Conservation (phyloP, 1,140 invertebrate species). For the Drosophila biarmipes region DNA sequence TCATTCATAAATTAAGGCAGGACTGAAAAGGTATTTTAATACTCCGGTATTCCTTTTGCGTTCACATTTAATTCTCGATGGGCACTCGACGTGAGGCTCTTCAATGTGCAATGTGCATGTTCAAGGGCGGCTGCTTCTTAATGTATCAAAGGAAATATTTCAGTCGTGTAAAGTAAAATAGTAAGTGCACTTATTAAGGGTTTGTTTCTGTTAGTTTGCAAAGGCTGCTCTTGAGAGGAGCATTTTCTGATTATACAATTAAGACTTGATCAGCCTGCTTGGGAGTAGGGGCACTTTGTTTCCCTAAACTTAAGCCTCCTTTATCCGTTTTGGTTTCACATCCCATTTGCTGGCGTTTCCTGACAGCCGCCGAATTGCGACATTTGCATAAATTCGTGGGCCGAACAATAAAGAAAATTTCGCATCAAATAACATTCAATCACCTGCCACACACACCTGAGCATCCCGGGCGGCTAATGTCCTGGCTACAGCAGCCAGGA, state of each 20-base stretch:
- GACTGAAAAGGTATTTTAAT: neutral
- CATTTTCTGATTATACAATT: neutral
- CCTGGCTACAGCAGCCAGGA: conserved; percentile 11
- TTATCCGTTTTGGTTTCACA: conserved; percentile 16
- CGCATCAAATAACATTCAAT: conserved; percentile 75
- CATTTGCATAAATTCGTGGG: conserved; percentile 62
- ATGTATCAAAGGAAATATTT: conserved; percentile 11
- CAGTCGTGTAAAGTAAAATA: conserved; percentile 15
- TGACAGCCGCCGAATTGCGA: conserved; percentile 48
- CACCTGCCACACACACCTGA: conserved; percentile 40
- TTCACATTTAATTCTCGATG: conserved; percentile 10
- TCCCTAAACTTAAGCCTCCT: neutral
- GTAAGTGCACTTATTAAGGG: neutral
- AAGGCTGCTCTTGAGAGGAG: neutral
- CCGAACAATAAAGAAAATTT: conserved; percentile 46
- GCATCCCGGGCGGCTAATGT: conserved; percentile 22
- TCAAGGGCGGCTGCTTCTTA: conserved; percentile 1
- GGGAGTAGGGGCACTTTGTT: neutral
- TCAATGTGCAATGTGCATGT: neutral
- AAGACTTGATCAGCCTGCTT: neutral
- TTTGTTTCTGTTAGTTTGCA: conserved; percentile 2
- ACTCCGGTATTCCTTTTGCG: conserved; percentile 1
- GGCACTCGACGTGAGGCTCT: conserved; percentile 9
- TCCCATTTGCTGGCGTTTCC: conserved; percentile 26
- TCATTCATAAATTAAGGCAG: conserved; percentile 9